Conservation (phyloP, 2,797 vertebrate genomes). For the Pogonophryne albipinna region DNA sequence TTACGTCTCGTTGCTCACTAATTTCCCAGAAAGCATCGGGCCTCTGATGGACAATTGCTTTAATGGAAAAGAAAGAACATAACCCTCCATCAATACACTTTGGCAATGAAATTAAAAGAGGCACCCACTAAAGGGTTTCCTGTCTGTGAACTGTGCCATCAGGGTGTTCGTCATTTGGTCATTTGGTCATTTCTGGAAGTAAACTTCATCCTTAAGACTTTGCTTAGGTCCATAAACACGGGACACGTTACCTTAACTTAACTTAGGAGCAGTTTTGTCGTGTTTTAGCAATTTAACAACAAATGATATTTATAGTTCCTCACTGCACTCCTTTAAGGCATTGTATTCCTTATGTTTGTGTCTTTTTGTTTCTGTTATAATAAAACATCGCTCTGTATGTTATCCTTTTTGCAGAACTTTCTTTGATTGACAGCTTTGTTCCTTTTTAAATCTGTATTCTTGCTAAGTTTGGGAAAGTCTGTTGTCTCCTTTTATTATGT, state of each 20-base stretch:
- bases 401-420: no score
- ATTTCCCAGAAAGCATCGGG: conserved; percentile 34
- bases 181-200: conserved; percentile 1
- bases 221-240: not conserved
- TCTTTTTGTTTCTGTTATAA: no score
- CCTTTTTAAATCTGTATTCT: no score
- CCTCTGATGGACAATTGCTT: conserved; percentile 29
- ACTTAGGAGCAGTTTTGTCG: not conserved
- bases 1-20: conserved; percentile 58
- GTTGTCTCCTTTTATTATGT: no score
- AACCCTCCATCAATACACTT: conserved; percentile 42
- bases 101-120: conserved; percentile 56
- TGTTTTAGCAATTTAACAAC: conserved; percentile 4
- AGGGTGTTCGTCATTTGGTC: not conserved
- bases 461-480: no score
- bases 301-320: no score
- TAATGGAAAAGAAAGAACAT: conserved; percentile 52
- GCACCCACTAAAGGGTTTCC: conserved; percentile 41
- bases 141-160: conserved; percentile 26
- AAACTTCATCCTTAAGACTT: not conserved
- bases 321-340: no score
- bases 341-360: no score
- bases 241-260: no score
- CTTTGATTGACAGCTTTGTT: no score
- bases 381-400: no score